Percentiles rank a stretch among this genome's conserved stretches.
These are phyloP conservation scores for Pocillopora grandis DNA, from an alignment of 92 coral and sea anemone genomes.

Conservation along the genomic window DNA sequence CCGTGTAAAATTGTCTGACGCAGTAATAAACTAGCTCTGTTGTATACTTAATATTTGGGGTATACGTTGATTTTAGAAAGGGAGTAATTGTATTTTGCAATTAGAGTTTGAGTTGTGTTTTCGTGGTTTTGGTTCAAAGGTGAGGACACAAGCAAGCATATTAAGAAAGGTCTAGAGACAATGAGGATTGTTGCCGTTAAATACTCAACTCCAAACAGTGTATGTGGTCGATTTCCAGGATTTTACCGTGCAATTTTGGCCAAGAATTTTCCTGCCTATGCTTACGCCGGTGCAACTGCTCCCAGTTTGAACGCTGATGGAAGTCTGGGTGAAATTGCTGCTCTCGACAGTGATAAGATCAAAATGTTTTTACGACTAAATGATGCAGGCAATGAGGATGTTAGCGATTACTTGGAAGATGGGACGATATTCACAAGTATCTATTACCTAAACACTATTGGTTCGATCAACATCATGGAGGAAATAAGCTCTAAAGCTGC, in stretches of 20 bases:
- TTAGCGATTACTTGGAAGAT: constrained; percentile 19
- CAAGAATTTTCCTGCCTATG: constrained; percentile 26
- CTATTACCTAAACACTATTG: constrained; percentile 55
- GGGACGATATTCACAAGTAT: constrained; percentile 30
- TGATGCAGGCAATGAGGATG: not conserved
- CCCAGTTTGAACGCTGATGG: too few relatives aligned
- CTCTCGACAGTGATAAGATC: too few relatives aligned
- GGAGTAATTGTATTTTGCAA: not conserved
- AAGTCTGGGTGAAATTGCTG: too few relatives aligned
- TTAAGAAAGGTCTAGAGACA: too few relatives aligned
- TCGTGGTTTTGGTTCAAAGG: too few relatives aligned
- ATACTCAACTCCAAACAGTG: not conserved
- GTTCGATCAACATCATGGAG: constrained; percentile 11
- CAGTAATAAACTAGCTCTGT: constrained; percentile 46
- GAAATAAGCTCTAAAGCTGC: too few relatives aligned
- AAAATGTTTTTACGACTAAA: too few relatives aligned
- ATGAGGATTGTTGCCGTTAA: too few relatives aligned
- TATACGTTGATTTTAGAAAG: too few relatives aligned
- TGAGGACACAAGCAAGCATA: too few relatives aligned
- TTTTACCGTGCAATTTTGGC: constrained; percentile 35
- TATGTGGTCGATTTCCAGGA: constrained; percentile 57
- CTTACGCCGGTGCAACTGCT: too few relatives aligned
- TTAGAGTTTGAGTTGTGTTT: too few relatives aligned
- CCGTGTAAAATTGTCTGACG: constrained; percentile 45
- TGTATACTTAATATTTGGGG: constrained; percentile 50